phyloP scores from a whole-genome alignment of 2,797 vertebrate species.

The Thalassophryne amazonica region DNA sequence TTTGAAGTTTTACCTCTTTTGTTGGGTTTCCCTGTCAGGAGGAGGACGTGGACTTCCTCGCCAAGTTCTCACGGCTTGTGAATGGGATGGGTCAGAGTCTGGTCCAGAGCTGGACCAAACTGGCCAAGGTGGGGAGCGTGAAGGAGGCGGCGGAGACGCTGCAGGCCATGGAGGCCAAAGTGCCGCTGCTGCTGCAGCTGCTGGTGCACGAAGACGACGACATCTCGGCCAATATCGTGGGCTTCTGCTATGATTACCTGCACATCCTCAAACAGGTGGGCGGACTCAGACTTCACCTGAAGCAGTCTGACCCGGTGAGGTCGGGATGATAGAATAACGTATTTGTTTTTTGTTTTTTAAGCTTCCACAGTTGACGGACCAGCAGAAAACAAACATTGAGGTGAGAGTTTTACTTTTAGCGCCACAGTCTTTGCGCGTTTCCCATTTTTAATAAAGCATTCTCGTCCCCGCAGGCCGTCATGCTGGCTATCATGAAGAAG shows the following conservation, averaged over 20 bases:
- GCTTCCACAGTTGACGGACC: constrained; percentile 89
- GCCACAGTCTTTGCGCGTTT: too few species aligned
- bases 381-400: constrained; percentile 92
- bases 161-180: constrained; percentile 89
- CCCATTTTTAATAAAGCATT: too few species aligned
- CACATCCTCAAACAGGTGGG: constrained; percentile 94
- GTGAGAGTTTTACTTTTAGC: constrained; percentile 61
- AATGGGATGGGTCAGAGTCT: constrained; percentile 98
- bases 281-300: background rate
- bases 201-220: constrained; percentile 95
- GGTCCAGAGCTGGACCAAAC: constrained; percentile 94
- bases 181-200: constrained; percentile 90
- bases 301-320: background rate
- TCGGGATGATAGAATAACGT: background rate
- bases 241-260: constrained; percentile 98
- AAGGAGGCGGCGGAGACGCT: constrained; percentile 87
- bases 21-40: constrained; percentile 74
- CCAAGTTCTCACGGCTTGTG: constrained; percentile 94
- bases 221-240: constrained; percentile 94
- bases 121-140: constrained; percentile 84
- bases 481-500: constrained; percentile 98
- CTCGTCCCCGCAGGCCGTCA: constrained; percentile 80
- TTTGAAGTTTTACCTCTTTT: too few species aligned
- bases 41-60: constrained; percentile 97
- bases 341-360: constrained; percentile 42